These are phyloP conservation scores for Poicephalus gulielmi DNA, from an alignment of 2,113 vertebrate genomes.

Conservation along the genomic window DNA sequence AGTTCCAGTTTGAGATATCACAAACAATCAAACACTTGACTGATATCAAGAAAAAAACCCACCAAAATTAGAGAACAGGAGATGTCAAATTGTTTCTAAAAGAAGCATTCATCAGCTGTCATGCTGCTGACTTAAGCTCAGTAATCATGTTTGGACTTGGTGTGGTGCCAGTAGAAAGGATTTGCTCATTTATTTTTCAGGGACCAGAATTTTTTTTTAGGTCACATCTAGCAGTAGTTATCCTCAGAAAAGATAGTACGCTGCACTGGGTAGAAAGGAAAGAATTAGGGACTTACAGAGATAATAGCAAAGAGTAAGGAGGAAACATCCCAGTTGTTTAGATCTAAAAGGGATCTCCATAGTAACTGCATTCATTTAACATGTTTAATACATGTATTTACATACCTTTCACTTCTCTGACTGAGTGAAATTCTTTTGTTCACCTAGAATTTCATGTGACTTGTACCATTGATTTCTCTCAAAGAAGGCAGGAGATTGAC, in stretches of 20 bases:
- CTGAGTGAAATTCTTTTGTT: neutral
- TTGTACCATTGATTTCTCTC: neutral
- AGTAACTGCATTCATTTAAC: neutral
- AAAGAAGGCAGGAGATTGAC: neutral
- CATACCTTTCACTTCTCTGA: neutral
- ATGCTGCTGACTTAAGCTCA: neutral
- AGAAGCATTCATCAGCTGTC: neutral
- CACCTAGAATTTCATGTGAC: neutral
- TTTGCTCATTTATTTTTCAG: neutral
- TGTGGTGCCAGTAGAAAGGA: neutral
- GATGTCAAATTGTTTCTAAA: neutral
- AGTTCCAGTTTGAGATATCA: neutral
- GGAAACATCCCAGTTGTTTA: neutral
- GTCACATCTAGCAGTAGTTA: neutral
- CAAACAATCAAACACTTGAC: neutral
- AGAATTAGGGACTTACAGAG: neutral
- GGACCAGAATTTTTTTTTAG: neutral
- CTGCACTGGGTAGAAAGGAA: neutral
- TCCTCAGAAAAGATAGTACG: neutral
- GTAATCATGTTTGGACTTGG: neutral
- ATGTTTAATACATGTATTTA: neutral
- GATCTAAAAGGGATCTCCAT: neutral
- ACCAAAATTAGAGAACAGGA: neutral
- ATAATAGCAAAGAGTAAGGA: neutral
- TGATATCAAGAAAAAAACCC: neutral